Conservation (phyloP, 1,140 invertebrate species). For the Hermetia illucens region DNA sequence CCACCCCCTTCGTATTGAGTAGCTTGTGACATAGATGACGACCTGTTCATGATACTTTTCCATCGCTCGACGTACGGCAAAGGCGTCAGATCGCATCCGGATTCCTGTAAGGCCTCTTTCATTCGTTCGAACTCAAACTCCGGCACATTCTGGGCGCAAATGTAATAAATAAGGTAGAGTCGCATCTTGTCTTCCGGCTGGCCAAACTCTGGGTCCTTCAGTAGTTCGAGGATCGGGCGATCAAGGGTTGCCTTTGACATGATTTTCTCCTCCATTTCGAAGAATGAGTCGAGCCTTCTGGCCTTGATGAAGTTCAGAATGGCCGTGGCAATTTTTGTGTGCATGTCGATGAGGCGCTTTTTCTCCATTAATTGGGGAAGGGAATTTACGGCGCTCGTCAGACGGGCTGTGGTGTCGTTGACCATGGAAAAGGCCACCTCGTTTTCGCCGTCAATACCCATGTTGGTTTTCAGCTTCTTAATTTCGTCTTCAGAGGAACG, state of each 20-base stretch:
- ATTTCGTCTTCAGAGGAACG: slow-evolving; percentile 90
- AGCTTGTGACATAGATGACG: slow-evolving; percentile 28
- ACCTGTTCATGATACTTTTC: slow-evolving; percentile 39
- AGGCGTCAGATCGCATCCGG: slow-evolving; percentile 73
- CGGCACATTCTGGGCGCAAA: slow-evolving; percentile 65
- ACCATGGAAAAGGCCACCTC: slow-evolving; percentile 67
- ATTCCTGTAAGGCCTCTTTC: slow-evolving; percentile 56
- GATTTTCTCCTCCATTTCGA: slow-evolving; percentile 96
- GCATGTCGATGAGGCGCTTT: slow-evolving; percentile 95
- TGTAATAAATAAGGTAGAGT: slow-evolving; percentile 88
- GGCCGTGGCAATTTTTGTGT: slow-evolving; percentile 93
- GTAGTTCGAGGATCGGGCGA: slow-evolving; percentile 61
- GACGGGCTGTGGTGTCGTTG: slow-evolving; percentile 83
- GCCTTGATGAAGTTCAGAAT: slow-evolving; percentile 86
- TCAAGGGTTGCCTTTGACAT: slow-evolving; percentile 71
- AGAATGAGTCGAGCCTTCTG: slow-evolving; percentile 85
- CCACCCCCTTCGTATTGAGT: slow-evolving; percentile 83
- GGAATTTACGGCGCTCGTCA: slow-evolving; percentile 90
- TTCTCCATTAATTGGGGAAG: slow-evolving; percentile 93
- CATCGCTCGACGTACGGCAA: slow-evolving; percentile 80
- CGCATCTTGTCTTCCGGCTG: slow-evolving; percentile 86
- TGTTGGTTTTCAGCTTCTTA: slow-evolving; percentile 81
- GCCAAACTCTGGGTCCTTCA: slow-evolving; percentile 75
- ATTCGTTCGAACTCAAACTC: slow-evolving; percentile 74
- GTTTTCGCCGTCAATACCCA: slow-evolving; percentile 71